Evolutionary conservation across 2,888 invertebrate genomes (phyloP).

Genomic region (Aleiodes alternator): DNA sequence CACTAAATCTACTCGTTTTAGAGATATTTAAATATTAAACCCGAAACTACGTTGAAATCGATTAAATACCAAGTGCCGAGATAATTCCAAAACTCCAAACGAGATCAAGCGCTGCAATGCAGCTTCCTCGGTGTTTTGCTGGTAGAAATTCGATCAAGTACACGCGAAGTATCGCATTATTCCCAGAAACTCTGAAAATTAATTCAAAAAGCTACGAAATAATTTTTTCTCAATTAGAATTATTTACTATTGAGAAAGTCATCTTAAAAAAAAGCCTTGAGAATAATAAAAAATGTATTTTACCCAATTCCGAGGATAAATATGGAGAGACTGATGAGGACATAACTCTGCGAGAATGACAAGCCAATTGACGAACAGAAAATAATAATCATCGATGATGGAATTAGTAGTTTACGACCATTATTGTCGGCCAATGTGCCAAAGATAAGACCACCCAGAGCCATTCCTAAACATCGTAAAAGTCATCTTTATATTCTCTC

Average conservation of each 20-base stretch:
- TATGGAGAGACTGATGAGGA: constrained; percentile 69
- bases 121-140: constrained; percentile 69
- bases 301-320: constrained; percentile 75
- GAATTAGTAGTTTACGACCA: constrained; percentile 72
- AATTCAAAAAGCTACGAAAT: background rate
- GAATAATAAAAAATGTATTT: constrained; percentile 33
- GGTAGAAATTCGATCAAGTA: constrained; percentile 74
- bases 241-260: too few species aligned
- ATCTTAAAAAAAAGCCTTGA: too few species aligned
- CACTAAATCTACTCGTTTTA: too few species aligned
- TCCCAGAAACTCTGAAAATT: constrained; percentile 70
- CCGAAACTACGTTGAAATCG: background rate
- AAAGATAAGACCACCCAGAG: constrained; percentile 69
- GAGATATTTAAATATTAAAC: constrained; percentile 6
- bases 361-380: constrained; percentile 71
- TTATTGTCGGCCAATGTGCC: constrained; percentile 71
- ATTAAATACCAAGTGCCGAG: constrained; percentile 62
- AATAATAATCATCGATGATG: constrained; percentile 68
- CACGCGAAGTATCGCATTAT: constrained; percentile 69
- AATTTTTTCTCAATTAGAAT: too few species aligned
- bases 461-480: constrained; percentile 65
- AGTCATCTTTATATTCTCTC: constrained; percentile 24
- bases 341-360: constrained; percentile 72
- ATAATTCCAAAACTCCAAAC: constrained; percentile 72
- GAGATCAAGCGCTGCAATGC: constrained; percentile 70